phyloP scores from a whole-genome alignment of 2,888 invertebrate species.

The Leptinotarsa tumamoca region DNA sequence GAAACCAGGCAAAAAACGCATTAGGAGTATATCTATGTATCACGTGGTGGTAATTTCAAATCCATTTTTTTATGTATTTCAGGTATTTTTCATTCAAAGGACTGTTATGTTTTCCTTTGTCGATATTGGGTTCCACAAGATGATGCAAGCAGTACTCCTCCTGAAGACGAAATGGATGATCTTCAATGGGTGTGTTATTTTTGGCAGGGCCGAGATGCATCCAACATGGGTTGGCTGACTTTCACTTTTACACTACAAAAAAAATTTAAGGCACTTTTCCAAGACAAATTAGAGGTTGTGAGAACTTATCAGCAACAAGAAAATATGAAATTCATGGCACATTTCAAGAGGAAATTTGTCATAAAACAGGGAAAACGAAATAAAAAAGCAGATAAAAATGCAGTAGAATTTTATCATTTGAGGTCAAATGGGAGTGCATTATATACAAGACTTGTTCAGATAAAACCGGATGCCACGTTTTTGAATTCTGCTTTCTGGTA shows the following conservation, averaged over 20 bases:
- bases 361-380: conserved; percentile 89
- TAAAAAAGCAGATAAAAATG: conserved; percentile 64
- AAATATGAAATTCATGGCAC: conserved; percentile 97
- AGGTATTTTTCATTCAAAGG: conserved; percentile 90
- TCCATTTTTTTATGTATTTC: not conserved
- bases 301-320: conserved; percentile 98
- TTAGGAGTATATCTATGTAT: too few relatives aligned
- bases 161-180: conserved; percentile 60
- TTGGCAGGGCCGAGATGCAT: conserved; percentile 98
- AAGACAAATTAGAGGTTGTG: conserved; percentile 90
- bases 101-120: conserved; percentile 98
- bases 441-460: conserved; percentile 92
- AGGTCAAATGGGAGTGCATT: conserved; percentile 96
- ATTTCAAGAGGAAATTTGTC: conserved; percentile 94
- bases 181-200: conserved; percentile 99
- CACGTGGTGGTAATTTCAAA: too few relatives aligned
- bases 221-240: conserved; percentile 99
- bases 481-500: conserved; percentile 97
- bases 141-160: conserved; percentile 68
- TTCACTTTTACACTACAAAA: conserved; percentile 97
- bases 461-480: conserved; percentile 84
- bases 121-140: conserved; percentile 87
- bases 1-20: too few relatives aligned
- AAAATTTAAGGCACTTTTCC: conserved; percentile 89
- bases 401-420: conserved; percentile 93